These are phyloP conservation scores for Busseola fusca DNA, from an alignment of 2,888 invertebrate species.

Conservation along the genomic window DNA sequence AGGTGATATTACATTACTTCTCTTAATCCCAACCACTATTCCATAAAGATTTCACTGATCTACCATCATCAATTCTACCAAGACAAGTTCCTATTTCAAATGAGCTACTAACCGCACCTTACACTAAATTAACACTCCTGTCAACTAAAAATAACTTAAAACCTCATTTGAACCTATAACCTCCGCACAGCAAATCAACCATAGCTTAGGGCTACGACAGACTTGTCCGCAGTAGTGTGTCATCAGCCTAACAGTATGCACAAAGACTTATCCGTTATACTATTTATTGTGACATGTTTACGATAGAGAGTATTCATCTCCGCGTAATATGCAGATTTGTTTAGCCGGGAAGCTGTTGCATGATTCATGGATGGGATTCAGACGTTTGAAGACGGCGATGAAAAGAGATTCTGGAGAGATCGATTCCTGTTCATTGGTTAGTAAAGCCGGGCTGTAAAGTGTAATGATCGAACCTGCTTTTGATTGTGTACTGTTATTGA, in stretches of 20 bases:
- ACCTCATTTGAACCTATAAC: constrained; percentile 34
- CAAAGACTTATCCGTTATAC: constrained; percentile 38
- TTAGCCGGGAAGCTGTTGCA: constrained; percentile 20
- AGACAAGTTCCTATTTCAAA: constrained; percentile 20
- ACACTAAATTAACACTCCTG: constrained; percentile 17
- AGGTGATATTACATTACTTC: too few species aligned
- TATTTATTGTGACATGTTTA: constrained; percentile 56
- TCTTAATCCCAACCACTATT: background rate
- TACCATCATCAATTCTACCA: background rate
- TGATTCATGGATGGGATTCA: constrained; percentile 28
- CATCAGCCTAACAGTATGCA: constrained; percentile 30
- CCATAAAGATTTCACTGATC: too few species aligned
- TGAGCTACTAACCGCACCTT: constrained; percentile 1
- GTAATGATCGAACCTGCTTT: background rate
- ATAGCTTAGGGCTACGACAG: constrained; percentile 37
- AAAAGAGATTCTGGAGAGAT: background rate
- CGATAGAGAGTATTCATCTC: constrained; percentile 43
- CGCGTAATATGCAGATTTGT: constrained; percentile 48
- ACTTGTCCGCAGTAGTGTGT: constrained; percentile 32
- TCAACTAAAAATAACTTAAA: constrained; percentile 20
- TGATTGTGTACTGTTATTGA: background rate
- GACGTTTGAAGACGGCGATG: background rate
- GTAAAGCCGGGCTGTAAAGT: background rate
- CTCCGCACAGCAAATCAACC: constrained; percentile 35
- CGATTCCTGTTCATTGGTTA: background rate